A percentile compares a stretch with the other conserved stretches of the same genome.
Evolutionary conservation across 1,140 invertebrate genomes (phyloP).

Genomic region (Agrypnia vestita): DNA sequence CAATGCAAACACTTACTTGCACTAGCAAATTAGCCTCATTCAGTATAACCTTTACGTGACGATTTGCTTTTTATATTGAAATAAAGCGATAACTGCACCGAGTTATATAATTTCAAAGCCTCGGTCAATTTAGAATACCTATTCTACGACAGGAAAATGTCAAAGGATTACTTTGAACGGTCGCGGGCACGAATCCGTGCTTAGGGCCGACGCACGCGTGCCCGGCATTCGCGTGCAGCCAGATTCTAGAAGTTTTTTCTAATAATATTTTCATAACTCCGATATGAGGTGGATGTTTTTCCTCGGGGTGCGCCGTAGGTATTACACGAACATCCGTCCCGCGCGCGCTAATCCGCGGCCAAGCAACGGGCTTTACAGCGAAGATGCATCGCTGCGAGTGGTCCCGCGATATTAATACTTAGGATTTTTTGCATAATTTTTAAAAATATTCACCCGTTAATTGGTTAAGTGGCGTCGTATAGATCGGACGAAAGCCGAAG

Average conservation of each 20-base stretch:
- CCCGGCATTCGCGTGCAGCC: constrained; percentile 11
- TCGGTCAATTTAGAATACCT: constrained; percentile 26
- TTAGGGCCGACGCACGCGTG: neutral
- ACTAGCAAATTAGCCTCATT: neutral
- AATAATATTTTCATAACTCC: constrained; percentile 40
- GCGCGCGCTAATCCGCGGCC: neutral
- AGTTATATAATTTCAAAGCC: constrained; percentile 23
- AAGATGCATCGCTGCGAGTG: no score
- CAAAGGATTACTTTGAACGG: constrained; percentile 1
- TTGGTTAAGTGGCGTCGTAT: constrained; percentile 16
- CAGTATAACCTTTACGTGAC: constrained; percentile 6
- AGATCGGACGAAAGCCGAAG: constrained; percentile 33
- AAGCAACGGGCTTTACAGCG: neutral
- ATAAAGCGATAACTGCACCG: neutral
- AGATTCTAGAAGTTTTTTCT: constrained; percentile 34
- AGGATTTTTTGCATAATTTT: neutral
- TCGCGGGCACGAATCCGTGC: neutral
- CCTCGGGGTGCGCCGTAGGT: constrained; percentile 21
- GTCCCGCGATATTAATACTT: neutral
- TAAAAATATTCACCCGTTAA: constrained; percentile 25
- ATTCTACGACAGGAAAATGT: neutral
- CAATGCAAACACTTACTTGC: neutral
- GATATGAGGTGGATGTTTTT: constrained; percentile 32
- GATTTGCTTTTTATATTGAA: neutral
- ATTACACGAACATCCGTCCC: constrained; percentile 33